A percentile compares a stretch with the other conserved stretches of the same genome.
Conservation (phyloP, 2,888 invertebrate genomes). For the Chymomyza procnemis region DNA sequence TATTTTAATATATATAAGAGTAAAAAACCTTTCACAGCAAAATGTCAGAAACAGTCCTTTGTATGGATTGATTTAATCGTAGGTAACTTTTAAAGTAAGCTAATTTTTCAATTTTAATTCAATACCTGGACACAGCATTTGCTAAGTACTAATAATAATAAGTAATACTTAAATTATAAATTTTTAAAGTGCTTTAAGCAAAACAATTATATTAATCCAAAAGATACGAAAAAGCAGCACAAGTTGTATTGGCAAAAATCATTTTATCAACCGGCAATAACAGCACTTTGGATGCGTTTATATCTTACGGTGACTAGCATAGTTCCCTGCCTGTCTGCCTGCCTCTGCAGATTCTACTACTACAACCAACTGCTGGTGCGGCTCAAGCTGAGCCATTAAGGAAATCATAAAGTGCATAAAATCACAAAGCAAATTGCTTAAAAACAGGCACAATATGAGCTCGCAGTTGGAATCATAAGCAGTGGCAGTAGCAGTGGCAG, state of each 20-base stretch:
- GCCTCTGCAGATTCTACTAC: no score
- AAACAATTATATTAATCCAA: not conserved
- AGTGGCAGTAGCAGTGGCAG: not conserved
- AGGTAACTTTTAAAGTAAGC: no score
- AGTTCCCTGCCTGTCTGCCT: not conserved
- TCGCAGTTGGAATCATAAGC: conserved; percentile 55
- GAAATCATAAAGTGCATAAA: conserved; percentile 65
- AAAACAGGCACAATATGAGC: conserved; percentile 38
- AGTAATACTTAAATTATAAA: no score
- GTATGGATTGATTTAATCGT: no score
- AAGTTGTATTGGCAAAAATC: conserved; percentile 1
- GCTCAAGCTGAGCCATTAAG: conserved; percentile 45
- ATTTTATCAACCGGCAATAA: conserved; percentile 31
- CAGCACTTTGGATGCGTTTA: conserved; percentile 34
- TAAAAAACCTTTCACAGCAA: no score
- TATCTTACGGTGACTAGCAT: not conserved
- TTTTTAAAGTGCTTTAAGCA: no score
- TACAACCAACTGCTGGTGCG: not conserved
- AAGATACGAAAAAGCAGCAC: not conserved
- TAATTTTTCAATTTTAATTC: no score
- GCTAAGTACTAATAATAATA: no score
- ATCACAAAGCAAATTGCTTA: conserved; percentile 47
- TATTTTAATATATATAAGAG: no score
- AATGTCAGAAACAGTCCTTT: no score
- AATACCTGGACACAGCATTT: no score